These are phyloP conservation scores for Stenodema calcarata DNA, from an alignment of 2,888 invertebrate genomes.

Conservation along the genomic window DNA sequence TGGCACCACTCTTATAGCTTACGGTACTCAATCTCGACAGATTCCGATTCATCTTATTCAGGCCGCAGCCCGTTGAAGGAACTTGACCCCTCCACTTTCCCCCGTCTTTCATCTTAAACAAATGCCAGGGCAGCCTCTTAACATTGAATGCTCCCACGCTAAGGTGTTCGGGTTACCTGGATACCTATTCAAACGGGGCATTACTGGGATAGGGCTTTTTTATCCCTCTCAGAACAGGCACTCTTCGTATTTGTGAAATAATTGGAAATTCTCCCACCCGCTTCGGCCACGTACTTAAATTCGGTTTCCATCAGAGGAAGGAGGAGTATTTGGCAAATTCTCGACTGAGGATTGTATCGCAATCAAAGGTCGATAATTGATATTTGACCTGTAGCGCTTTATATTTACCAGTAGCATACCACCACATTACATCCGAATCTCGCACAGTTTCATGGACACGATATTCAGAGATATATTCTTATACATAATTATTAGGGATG, in stretches of 20 bases:
- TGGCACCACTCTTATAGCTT: slow-evolving; percentile 27
- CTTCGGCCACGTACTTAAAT: no score
- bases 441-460: no score
- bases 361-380: no score
- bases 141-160: background rate
- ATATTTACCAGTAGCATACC: no score
- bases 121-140: background rate
- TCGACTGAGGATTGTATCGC: no score
- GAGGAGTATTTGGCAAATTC: no score
- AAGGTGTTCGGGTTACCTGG: background rate
- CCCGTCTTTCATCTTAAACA: background rate
- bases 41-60: slow-evolving; percentile 39
- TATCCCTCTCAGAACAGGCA: background rate
- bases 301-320: no score
- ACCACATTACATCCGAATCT: no score
- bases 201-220: background rate
- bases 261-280: background rate
- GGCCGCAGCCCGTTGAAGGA: slow-evolving; percentile 8
- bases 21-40: slow-evolving; percentile 30
- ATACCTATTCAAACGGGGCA: background rate
- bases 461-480: no score
- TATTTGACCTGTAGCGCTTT: no score
- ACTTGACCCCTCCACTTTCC: slow-evolving; percentile 10
- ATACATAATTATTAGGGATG: no score
- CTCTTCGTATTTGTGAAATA: background rate